Evolutionary conservation across 1,140 invertebrate species (phyloP).

Genomic region (Octopus sinensis): DNA sequence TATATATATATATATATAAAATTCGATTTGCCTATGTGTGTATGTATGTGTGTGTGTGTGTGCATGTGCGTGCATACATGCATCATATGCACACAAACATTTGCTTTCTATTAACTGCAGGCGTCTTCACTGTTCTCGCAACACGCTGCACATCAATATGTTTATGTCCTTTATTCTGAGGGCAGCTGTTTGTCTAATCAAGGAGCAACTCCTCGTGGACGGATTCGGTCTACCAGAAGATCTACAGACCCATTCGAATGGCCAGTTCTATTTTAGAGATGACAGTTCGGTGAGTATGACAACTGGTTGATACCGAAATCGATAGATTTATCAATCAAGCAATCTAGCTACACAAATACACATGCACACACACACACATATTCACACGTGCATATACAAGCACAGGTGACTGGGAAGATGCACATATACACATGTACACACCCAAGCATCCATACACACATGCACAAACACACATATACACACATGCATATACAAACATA

Average conservation of each 20-base stretch:
- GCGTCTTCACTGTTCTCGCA: slow-evolving; percentile 68
- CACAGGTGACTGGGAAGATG: background rate
- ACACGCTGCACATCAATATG: slow-evolving; percentile 71
- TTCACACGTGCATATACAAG: background rate
- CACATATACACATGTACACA: background rate
- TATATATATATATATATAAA: background rate
- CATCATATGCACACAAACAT: background rate
- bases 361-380: background rate
- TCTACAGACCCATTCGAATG: slow-evolving; percentile 20
- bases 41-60: background rate
- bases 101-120: slow-evolving; percentile 48
- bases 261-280: slow-evolving; percentile 10
- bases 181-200: slow-evolving; percentile 64
- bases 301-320: too few relatives aligned
- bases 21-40: background rate
- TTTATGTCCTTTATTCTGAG: slow-evolving; percentile 71
- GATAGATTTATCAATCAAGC: too few relatives aligned
- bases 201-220: slow-evolving; percentile 64
- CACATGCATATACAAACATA: background rate
- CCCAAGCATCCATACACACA: background rate
- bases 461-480: background rate
- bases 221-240: slow-evolving; percentile 61
- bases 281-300: slow-evolving; percentile 18
- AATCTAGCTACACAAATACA: too few relatives aligned
- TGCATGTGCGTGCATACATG: background rate